Percentiles rank a stretch among this genome's conserved stretches.
Evolutionary conservation across 2,113 vertebrate genomes (phyloP).

Genomic region (Elgaria multicarinata): DNA sequence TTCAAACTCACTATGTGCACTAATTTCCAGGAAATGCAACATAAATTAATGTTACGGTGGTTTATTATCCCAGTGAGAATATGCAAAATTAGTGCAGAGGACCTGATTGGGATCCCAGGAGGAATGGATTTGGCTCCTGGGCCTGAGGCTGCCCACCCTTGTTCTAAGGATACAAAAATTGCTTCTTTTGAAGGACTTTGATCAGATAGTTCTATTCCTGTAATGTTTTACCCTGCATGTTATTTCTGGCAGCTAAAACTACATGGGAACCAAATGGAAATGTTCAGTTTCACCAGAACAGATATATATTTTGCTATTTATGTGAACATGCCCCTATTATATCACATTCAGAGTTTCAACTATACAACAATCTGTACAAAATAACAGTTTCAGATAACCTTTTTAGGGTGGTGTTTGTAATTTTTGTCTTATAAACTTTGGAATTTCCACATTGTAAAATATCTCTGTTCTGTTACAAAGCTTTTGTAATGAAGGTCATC

Average conservation of each 20-base stretch:
- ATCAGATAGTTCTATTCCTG: neutral
- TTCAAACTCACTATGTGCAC: neutral
- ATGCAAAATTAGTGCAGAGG: neutral
- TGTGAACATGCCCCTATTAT: neutral
- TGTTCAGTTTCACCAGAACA: neutral
- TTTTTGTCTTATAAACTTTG: conserved; percentile 4
- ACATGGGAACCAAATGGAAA: neutral
- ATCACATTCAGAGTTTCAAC: neutral
- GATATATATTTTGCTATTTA: neutral
- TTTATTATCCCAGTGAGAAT: neutral
- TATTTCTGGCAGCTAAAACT: neutral
- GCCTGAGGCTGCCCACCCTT: no score
- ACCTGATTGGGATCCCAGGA: no score
- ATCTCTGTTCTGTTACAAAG: neutral
- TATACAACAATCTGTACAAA: neutral
- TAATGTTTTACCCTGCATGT: neutral
- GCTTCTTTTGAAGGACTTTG: neutral
- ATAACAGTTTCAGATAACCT: conserved; percentile 33
- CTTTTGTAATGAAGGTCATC: conserved; percentile 32
- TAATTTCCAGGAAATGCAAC: neutral
- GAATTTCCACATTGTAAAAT: conserved; percentile 16
- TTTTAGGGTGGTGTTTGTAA: neutral
- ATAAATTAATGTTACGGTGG: neutral
- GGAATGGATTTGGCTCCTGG: no score
- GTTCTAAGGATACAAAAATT: neutral